phyloP scores from a whole-genome alignment of 2,797 vertebrate genomes.

The Rhynchonycteris naso region DNA sequence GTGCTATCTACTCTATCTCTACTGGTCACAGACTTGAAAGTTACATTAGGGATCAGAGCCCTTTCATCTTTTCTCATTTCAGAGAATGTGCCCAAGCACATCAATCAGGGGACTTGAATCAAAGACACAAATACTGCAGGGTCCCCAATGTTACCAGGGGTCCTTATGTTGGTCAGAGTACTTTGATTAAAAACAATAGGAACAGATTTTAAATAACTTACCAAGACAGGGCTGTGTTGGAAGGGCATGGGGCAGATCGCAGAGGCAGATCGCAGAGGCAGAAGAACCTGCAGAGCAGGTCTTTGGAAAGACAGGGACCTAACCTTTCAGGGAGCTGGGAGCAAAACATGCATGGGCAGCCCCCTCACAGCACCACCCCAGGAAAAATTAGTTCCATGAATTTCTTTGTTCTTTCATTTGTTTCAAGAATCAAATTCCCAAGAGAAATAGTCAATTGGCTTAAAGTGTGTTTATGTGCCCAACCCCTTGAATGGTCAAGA shows the following conservation, averaged over 20 bases:
- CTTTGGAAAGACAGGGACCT: neutral
- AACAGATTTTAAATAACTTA: neutral
- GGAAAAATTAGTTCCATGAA: neutral
- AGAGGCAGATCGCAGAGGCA: neutral
- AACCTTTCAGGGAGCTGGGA: neutral
- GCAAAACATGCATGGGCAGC: neutral
- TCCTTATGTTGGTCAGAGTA: neutral
- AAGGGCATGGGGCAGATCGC: neutral
- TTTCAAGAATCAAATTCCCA: neutral
- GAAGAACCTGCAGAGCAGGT: neutral
- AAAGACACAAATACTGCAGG: neutral
- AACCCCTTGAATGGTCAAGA: neutral
- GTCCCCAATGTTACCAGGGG: accelerated
- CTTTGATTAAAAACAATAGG: neutral
- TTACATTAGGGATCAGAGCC: neutral
- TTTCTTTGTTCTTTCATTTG: slow-evolving; percentile 8
- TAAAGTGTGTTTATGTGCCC: neutral
- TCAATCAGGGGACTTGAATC: neutral
- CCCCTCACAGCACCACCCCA: neutral
- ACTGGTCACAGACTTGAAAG: neutral
- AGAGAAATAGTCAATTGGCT: neutral
- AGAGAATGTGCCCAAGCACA: neutral
- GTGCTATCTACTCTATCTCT: neutral
- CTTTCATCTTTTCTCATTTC: neutral
- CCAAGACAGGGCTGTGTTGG: neutral